These are phyloP conservation scores for Laterallus jamaicensis DNA, from an alignment of 2,113 vertebrate genomes.

Conservation along the genomic window DNA sequence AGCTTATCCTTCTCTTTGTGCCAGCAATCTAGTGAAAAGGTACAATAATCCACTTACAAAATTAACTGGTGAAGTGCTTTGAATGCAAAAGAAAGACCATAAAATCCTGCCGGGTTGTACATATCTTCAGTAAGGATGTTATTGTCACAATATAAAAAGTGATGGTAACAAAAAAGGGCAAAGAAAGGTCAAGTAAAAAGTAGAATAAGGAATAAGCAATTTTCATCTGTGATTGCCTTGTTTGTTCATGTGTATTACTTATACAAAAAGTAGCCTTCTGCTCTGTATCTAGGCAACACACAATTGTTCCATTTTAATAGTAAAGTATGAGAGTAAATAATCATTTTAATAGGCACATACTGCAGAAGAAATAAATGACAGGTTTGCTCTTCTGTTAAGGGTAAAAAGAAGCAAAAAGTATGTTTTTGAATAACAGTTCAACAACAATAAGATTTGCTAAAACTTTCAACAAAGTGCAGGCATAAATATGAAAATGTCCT, in stretches of 20 bases:
- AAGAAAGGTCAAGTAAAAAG: background rate
- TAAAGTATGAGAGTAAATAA: background rate
- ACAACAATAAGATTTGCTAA: background rate
- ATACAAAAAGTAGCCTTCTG: background rate
- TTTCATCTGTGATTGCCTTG: background rate
- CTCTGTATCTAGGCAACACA: slow-evolving; percentile 26
- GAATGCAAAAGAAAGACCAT: background rate
- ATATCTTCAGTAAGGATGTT: background rate
- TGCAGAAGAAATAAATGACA: background rate
- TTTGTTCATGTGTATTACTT: background rate
- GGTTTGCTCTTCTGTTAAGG: background rate
- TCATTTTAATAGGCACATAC: background rate
- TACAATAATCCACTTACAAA: background rate
- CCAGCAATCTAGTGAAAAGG: background rate
- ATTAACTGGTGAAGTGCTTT: background rate
- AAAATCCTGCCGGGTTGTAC: background rate
- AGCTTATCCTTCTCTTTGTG: background rate
- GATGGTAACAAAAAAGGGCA: background rate
- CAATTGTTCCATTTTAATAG: background rate
- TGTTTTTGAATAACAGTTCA: background rate
- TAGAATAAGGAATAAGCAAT: background rate
- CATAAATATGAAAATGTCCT: background rate
- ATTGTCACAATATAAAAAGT: background rate
- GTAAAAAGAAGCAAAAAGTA: background rate
- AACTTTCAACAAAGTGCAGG: background rate